phyloP scores from a whole-genome alignment of 2,113 vertebrate species.

The Herpetotheres cachinnans region DNA sequence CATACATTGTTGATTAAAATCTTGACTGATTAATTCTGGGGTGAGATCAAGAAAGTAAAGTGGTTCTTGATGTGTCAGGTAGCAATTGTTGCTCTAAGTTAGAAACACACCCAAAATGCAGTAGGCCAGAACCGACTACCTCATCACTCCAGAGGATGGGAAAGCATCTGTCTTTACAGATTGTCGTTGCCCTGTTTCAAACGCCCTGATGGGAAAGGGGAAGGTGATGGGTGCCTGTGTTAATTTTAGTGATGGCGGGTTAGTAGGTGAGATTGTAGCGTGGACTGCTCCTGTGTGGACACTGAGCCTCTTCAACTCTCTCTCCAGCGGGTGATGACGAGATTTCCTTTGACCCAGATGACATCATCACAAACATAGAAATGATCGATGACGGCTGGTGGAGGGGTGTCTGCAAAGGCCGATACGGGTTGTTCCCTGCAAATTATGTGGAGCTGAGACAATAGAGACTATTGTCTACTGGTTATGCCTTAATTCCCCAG shows the following conservation, averaged over 20 bases:
- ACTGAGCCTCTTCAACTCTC: neutral
- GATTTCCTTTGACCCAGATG: slow-evolving; percentile 97
- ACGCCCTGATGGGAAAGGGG: neutral
- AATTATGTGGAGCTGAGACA: slow-evolving; percentile 94
- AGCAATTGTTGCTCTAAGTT: neutral
- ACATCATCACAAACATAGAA: slow-evolving; percentile 98
- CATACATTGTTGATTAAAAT: neutral
- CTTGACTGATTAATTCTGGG: neutral
- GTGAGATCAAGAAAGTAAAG: neutral
- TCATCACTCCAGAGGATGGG: neutral
- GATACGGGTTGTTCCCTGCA: slow-evolving; percentile 93
- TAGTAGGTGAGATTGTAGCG: rapidly evolving
- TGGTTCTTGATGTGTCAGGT: neutral
- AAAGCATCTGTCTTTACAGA: rapidly evolving
- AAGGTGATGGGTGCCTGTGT: neutral
- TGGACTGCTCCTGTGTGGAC: rapidly evolving
- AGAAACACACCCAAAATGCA: neutral
- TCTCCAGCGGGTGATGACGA: slow-evolving; percentile 90
- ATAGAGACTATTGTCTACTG: slow-evolving; percentile 53
- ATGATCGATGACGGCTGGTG: slow-evolving; percentile 99
- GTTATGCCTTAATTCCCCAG: slow-evolving; percentile 22
- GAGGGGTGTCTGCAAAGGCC: slow-evolving; percentile 89
- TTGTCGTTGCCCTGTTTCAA: neutral
- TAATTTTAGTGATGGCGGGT: rapidly evolving
- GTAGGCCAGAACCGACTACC: neutral